Conservation (phyloP, 2,888 invertebrate species). For the Spilarctia lutea region DNA sequence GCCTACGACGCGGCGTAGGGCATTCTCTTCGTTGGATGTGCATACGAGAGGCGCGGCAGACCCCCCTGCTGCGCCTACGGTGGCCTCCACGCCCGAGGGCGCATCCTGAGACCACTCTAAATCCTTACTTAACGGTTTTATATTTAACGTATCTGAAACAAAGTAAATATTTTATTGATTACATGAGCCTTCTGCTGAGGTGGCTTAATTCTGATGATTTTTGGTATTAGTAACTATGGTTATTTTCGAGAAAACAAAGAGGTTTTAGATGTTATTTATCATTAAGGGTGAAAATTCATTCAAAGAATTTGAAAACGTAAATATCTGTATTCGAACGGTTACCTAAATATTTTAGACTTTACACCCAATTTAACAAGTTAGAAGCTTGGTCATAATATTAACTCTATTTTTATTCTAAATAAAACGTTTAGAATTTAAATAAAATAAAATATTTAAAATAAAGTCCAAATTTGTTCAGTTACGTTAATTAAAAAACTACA, state of each 20-base stretch:
- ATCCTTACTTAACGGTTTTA: slow-evolving; percentile 86
- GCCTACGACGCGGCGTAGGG: slow-evolving; percentile 88
- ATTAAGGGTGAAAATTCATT: not conserved
- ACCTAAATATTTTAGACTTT: not conserved
- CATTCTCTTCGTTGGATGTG: slow-evolving; percentile 80
- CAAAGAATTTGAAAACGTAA: not conserved
- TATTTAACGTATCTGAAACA: slow-evolving; percentile 81
- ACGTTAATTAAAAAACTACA: not conserved
- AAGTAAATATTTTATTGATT: slow-evolving; percentile 6
- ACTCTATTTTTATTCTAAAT: not conserved
- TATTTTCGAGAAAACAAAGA: not conserved
- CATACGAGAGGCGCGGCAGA: slow-evolving; percentile 68
- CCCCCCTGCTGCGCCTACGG: slow-evolving; percentile 70
- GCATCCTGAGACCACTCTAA: slow-evolving; percentile 81
- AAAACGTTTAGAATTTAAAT: not conserved
- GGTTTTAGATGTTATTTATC: not conserved
- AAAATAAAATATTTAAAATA: not conserved
- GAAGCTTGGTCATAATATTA: not conserved
- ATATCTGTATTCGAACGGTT: not conserved
- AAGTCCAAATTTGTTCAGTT: not conserved
- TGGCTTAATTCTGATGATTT: not conserved
- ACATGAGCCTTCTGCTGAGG: not conserved
- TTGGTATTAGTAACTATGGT: not conserved
- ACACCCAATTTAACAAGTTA: not conserved
- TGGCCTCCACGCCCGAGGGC: slow-evolving; percentile 76